Base-by-base conservation (phyloP, 2,797 vertebrate genomes). In the Sebastes miniatus region DNA sequence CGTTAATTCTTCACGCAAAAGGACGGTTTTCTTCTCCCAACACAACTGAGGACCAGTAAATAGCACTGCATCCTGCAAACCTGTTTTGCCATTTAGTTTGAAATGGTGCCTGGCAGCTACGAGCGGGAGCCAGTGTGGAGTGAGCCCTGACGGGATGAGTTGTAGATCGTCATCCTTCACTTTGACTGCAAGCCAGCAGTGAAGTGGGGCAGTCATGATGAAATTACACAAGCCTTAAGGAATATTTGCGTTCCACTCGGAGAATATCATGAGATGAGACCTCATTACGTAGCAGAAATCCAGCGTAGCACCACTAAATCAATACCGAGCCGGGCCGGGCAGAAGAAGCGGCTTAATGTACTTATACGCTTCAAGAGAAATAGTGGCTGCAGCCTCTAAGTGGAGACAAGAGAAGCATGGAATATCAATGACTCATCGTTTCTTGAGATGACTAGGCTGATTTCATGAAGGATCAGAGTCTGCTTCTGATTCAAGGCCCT, bases 251-350 rank as follows among this genome's bases (percentile, higher is more conserved):
- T 92, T 95, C 90, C 85, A 87, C 87, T 92, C 80, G 76, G 84
- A 91, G 77, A 91, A 93, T 89, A 91, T 89, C 89, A 87, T 71
- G 83, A 90, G 89, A 88, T 78, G 84, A 92, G 89, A 91, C 87
- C 89, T 92, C 93, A 92, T 94, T 95, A 94, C 84, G 76, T 83
- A 83, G 88, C 88, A 93, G 86, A 92, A 91, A 94, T 92, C 89
- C 90, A 86, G 78, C 79, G 75, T 90, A 76, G 86, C 81, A 31
- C 84, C 77, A 62, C 84, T 86, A 75, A 92, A 95, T 94, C 92
- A 91, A 95, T 95, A 89, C 69, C 3, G 34, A 83, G 79, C 70
- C 25, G 50, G 73, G 79, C 47, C 71, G 27, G 81, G 80, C 75
- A 73, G 65, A 57, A 88, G 62, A 73, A 82, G 81, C 52, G 7